phyloP scores from a whole-genome alignment of 2,888 invertebrate species.

The Chrysopilus asiliformis region DNA sequence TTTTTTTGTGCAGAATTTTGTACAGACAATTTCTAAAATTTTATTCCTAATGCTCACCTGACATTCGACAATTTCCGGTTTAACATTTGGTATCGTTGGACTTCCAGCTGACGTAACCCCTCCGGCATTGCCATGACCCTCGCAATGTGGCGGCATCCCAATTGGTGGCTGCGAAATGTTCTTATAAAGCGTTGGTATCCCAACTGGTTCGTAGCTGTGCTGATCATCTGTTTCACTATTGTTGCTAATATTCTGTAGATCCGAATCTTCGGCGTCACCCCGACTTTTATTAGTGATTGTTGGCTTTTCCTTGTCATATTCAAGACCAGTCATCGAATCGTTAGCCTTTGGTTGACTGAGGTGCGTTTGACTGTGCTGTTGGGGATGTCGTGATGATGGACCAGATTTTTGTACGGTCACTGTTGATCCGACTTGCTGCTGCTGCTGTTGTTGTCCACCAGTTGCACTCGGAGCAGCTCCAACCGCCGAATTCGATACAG shows the following conservation, averaged over 20 bases:
- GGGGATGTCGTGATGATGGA: no score
- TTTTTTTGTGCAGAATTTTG: no score
- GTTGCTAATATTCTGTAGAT: conserved; percentile 29
- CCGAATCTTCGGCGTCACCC: conserved; percentile 20
- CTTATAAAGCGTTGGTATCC: conserved; percentile 20
- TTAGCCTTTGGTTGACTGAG: conserved; percentile 18
- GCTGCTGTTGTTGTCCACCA: no score
- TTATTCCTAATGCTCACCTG: conserved; percentile 35
- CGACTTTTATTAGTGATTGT: conserved; percentile 23
- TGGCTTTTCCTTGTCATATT: conserved; percentile 21
- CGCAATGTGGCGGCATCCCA: conserved; percentile 32
- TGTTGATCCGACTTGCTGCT: no score
- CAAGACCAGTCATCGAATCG: conserved; percentile 16
- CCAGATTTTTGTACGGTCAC: no score
- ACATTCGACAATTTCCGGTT: conserved; percentile 38
- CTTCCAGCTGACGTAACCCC: no score
- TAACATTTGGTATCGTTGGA: no score
- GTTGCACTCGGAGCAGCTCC: no score
- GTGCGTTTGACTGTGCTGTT: conserved; percentile 16
- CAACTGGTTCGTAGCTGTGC: conserved; percentile 4
- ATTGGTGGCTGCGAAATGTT: conserved; percentile 34
- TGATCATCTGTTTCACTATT: conserved; percentile 28
- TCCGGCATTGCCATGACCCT: no score
- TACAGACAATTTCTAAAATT: not conserved
- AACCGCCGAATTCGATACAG: not conserved